These are phyloP conservation scores for Melanerpes aurifrons DNA, from an alignment of 2,113 vertebrate genomes.

Conservation along the genomic window DNA sequence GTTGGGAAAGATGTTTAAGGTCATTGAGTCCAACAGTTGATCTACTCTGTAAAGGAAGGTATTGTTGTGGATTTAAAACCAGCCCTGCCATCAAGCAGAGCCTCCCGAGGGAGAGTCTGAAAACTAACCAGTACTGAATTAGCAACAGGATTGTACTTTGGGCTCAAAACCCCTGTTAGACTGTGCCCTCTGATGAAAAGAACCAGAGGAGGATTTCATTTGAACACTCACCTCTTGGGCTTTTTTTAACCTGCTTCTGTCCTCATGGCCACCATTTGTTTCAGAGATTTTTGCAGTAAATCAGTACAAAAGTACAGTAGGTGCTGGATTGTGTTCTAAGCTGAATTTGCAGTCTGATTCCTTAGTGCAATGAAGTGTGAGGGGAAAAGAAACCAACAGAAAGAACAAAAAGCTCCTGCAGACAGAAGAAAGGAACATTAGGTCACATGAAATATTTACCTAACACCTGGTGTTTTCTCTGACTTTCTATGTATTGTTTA, in stretches of 20 bases:
- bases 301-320: background rate
- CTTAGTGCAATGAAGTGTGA: fast-evolving
- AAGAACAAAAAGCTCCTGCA: background rate
- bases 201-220: background rate
- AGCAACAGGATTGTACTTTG: background rate
- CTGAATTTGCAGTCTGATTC: background rate
- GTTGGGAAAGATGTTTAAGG: too few species aligned
- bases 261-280: background rate
- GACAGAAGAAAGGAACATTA: background rate
- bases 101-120: background rate
- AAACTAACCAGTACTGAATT: background rate
- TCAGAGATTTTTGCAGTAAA: background rate
- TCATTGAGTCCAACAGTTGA: too few species aligned
- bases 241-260: background rate
- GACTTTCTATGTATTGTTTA: background rate
- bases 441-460: background rate
- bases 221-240: background rate
- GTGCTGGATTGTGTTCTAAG: background rate
- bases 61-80: background rate
- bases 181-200: background rate
- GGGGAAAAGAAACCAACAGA: background rate
- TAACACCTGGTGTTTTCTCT: background rate
- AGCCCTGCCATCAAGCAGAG: background rate
- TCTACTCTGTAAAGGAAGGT: background rate
- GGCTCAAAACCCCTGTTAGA: background rate